Conservation (phyloP, 2,888 invertebrate genomes). For the Rhamnusium bicolor region DNA sequence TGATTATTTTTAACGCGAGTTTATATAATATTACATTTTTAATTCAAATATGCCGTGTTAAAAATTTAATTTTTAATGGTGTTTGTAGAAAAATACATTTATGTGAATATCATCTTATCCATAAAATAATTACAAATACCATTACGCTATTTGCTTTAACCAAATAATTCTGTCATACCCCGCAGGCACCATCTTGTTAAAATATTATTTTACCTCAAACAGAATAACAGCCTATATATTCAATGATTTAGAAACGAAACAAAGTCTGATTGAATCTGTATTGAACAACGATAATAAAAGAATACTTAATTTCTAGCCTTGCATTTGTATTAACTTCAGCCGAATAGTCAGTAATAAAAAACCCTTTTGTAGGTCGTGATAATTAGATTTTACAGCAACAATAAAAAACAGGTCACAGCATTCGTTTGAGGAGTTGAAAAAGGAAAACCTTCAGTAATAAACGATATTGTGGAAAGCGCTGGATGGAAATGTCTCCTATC, state of each 20-base stretch:
- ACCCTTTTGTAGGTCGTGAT: conserved; percentile 15
- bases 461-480: not conserved
- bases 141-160: too few relatives aligned
- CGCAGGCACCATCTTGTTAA: too few relatives aligned
- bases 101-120: too few relatives aligned
- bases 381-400: conserved; percentile 18
- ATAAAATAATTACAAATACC: too few relatives aligned
- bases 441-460: not conserved
- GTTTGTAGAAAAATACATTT: too few relatives aligned
- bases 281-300: conserved; percentile 12
- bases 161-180: too few relatives aligned
- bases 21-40: too few relatives aligned
- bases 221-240: not conserved
- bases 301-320: conserved; percentile 16
- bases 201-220: not conserved
- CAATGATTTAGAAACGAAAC: not conserved
- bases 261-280: not conserved
- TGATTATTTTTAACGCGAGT: too few relatives aligned
- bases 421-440: not conserved
- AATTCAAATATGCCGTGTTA: too few relatives aligned
- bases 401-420: conserved; percentile 24
- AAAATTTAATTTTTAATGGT: too few relatives aligned
- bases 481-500: not conserved
- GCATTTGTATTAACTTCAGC: conserved; percentile 1
- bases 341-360: not conserved